Evolutionary conservation across 2,888 invertebrate genomes (phyloP), one percentile per base, ranked within the genome.

Genomic region (Melitaea athalia): DNA sequence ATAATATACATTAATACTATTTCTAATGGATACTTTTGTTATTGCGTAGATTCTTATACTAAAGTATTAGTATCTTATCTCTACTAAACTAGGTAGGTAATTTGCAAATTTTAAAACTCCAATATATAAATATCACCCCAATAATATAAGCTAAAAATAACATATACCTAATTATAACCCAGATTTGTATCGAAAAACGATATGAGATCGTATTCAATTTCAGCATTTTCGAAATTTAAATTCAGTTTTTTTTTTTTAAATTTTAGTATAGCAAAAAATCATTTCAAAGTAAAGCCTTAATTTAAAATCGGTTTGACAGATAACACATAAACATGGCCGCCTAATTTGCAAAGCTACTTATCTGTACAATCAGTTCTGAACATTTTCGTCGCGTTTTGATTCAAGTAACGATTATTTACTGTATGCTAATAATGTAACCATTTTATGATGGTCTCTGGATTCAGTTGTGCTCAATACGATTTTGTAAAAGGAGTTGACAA

Each of bases 281-380:
- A 14, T 53, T 52, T 43, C 60, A 60, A 55, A 61, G 24, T 62
- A 53, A 55, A 57, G 31, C n/a, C 45, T 50, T 59, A 45, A 31
- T 15, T 57, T 50, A 43, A 49, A 38, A 42, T 57, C 61, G 62
- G 62, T 67, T 60, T 63, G 42, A 15, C 42, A 57, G 67, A 50
- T 60, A 67, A 67, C 45, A 62, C 47, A 62, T 62, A 49, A 67
- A 67, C 59, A 59, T 63, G 62, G 59, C 62, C 62, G 57, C 50
- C 67, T 85, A 85, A 87, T 86, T 86, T 82, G 79, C 79, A 76
- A 86, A 83, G 83, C 80, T 80, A 83, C 82, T 85, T 86, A 85
- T 80, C 81, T 79, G 80, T 79, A 84, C 82, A 85, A 86, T 85
- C 84, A 84, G 81, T 79, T 81, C 82, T 77, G 79, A 81, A 83